These are phyloP conservation scores for Orthosia gothica DNA, from an alignment of 2,888 invertebrate genomes.

Conservation along the genomic window DNA sequence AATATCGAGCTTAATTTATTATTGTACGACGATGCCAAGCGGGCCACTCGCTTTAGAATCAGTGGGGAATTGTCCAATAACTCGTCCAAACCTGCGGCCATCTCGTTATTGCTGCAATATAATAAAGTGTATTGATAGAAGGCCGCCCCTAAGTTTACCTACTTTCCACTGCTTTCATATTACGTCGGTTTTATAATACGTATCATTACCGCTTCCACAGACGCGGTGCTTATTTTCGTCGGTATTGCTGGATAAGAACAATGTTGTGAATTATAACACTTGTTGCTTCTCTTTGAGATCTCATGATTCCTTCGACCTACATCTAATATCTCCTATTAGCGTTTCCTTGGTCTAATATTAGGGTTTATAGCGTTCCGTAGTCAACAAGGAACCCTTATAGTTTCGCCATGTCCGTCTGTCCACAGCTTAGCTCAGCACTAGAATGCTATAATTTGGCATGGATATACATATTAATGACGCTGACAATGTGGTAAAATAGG, in stretches of 20 bases:
- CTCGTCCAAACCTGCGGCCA: slow-evolving; percentile 41
- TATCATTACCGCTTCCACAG: slow-evolving; percentile 29
- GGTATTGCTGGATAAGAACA: slow-evolving; percentile 9
- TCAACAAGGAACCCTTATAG: too few relatives aligned
- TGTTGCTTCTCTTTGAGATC: background rate
- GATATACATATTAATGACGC: too few relatives aligned
- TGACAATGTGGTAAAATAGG: too few relatives aligned
- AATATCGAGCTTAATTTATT: slow-evolving; percentile 73
- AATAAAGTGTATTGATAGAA: slow-evolving; percentile 43
- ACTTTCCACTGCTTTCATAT: slow-evolving; percentile 55
- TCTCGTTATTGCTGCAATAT: slow-evolving; percentile 46
- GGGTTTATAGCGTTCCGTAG: too few relatives aligned
- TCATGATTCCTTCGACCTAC: slow-evolving; percentile 32
- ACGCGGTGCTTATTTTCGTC: slow-evolving; percentile 8
- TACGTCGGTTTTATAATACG: slow-evolving; percentile 34
- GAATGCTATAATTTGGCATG: too few relatives aligned
- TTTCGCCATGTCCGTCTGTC: too few relatives aligned
- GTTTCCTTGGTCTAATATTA: slow-evolving; percentile 30
- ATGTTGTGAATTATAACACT: slow-evolving; percentile 9
- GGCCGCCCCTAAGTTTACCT: slow-evolving; percentile 24
- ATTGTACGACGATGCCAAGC: slow-evolving; percentile 72
- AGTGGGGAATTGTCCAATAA: slow-evolving; percentile 54
- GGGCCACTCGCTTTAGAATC: slow-evolving; percentile 62
- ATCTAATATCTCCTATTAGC: slow-evolving; percentile 19
- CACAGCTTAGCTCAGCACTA: too few relatives aligned